A percentile compares a stretch with the other conserved stretches of the same genome.
These are phyloP conservation scores for Anoplophora glabripennis DNA, from an alignment of 1,140 invertebrate species.

Conservation along the genomic window DNA sequence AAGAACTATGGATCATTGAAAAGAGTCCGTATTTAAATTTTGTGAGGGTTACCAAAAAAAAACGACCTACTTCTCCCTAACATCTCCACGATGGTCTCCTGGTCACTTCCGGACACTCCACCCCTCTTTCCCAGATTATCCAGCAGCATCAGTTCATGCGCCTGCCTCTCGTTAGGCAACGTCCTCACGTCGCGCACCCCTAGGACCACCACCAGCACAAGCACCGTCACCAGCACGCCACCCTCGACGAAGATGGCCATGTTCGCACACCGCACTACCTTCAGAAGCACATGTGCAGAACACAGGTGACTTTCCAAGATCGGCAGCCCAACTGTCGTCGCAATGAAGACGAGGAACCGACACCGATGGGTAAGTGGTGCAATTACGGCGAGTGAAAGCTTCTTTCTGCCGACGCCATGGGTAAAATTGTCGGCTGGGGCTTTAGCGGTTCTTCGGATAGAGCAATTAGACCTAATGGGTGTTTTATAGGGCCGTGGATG, in stretches of 20 bases:
- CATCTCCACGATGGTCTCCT: constrained; percentile 75
- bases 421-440: too few relatives aligned
- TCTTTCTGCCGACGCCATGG: background rate
- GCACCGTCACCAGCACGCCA: constrained; percentile 20
- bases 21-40: background rate
- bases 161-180: constrained; percentile 62
- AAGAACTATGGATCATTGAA: too few relatives aligned
- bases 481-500: background rate
- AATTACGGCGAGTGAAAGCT: constrained; percentile 30
- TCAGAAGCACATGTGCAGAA: too few relatives aligned
- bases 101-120: constrained; percentile 52
- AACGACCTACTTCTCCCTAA: constrained; percentile 72
- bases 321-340: constrained; percentile 11
- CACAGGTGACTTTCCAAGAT: constrained; percentile 12
- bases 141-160: constrained; percentile 69
- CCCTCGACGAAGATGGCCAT: constrained; percentile 3
- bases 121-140: constrained; percentile 64
- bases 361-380: background rate
- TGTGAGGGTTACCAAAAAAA: background rate
- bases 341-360: constrained; percentile 9
- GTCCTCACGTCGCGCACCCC: constrained; percentile 32
- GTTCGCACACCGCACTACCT: constrained; percentile 24
- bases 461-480: background rate
- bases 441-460: too few relatives aligned
- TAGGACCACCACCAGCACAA: constrained; percentile 30